Base-by-base conservation (phyloP, 2,797 vertebrate species). In the Lemur catta region DNA sequence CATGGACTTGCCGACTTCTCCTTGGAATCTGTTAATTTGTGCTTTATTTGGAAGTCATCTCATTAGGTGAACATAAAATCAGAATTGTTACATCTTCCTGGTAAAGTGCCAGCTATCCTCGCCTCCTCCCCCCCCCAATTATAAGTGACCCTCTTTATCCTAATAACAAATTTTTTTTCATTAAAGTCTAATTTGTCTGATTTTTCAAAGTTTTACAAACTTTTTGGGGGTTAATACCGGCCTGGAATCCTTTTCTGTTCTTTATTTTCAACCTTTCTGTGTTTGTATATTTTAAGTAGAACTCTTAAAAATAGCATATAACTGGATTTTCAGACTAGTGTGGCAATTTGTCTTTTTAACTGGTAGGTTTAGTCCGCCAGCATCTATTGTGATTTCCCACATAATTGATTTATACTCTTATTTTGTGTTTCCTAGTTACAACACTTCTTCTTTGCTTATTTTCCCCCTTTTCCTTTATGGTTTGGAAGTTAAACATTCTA, bases 231-330 rank as follows among this genome's bases (percentile, higher is more conserved):
- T 38, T 96, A 92, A 87, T 76, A 94, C 17, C 52, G n/a, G 74
- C 41, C 74, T 85, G 33, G 46, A 93, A 69, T 85, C 30, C 75
- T 85, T 89, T 84, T 65, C 33, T 79, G 8, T 76, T 93, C 71
- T 93, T 87, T 30, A 82, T 50, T 74, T 93, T 55, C 72, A 96
- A 81, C 33, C 38, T 84, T 81, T 84, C 88, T 81, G 41, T 71
- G 33, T 95, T 67, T 43, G 2, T 89, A 48, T 75, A n/a, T 89
- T 93, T 94, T 94, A 90, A 95, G 48, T 76, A 52, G n/a, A 91
- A 18, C 84, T 95, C 91, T 95, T 92, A 96, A 93, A 94, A 94
- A 95, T 50, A 93, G 88, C 76, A 74, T 48, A 85, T 10, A 90
- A 55, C 50, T 84, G 38, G n/a, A 91, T 96, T 91, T 93, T 94